phyloP scores from a whole-genome alignment of 2,888 invertebrate genomes.

The Drosophila anomalata region DNA sequence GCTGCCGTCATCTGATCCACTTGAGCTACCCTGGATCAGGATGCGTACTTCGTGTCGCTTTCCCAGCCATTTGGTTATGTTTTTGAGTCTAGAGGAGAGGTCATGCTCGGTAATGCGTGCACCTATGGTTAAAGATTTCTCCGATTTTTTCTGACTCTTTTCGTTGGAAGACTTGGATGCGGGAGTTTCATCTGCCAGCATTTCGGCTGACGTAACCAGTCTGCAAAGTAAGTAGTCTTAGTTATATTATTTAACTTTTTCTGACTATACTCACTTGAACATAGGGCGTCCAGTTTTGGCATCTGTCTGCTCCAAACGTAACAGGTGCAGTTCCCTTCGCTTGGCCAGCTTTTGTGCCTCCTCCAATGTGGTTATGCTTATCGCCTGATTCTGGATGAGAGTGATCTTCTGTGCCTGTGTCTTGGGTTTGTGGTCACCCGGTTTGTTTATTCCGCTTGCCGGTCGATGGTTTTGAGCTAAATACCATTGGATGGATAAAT shows the following conservation, averaged over 20 bases:
- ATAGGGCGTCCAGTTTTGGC: conserved; percentile 88
- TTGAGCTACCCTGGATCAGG: conserved; percentile 72
- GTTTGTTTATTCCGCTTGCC: conserved; percentile 15
- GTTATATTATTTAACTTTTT: background rate
- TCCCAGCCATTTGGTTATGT: conserved; percentile 87
- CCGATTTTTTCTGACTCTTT: conserved; percentile 85
- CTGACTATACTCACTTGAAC: conserved; percentile 85
- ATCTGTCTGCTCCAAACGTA: conserved; percentile 88
- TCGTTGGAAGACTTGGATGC: conserved; percentile 29
- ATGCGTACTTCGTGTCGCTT: conserved; percentile 87
- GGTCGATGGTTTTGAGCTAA: conserved; percentile 36
- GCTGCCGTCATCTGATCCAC: conserved; percentile 58
- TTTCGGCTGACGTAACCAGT: conserved; percentile 88
- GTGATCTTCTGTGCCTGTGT: conserved; percentile 86
- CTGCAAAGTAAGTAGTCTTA: conserved; percentile 74
- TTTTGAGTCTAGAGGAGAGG: conserved; percentile 87
- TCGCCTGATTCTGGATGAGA: conserved; percentile 86
- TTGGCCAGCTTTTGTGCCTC: conserved; percentile 89
- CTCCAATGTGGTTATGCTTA: conserved; percentile 87
- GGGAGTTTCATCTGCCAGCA: conserved; percentile 86
- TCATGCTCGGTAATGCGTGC: conserved; percentile 88
- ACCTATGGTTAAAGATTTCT: conserved; percentile 87
- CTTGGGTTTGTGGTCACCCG: conserved; percentile 41
- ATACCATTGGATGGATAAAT: conserved; percentile 27
- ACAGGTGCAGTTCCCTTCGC: conserved; percentile 88